Conservation (phyloP, 2,113 vertebrate genomes). For the Tachysurus fulvidraco region DNA sequence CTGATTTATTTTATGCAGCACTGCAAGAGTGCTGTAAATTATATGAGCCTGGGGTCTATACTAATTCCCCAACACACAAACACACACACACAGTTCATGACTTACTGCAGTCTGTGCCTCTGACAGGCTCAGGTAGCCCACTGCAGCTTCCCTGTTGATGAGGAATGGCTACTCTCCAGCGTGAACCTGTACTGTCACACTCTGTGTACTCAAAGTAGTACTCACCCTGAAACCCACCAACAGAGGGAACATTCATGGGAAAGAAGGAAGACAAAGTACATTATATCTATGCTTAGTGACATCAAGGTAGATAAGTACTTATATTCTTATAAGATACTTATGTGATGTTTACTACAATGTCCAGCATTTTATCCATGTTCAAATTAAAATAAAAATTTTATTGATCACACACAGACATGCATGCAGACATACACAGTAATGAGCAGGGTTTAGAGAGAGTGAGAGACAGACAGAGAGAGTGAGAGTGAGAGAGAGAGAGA, state of each 20-base stretch:
- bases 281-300: not conserved
- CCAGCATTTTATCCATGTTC: not conserved
- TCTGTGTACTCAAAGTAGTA: slow-evolving; percentile 99
- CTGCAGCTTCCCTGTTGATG: slow-evolving; percentile 79
- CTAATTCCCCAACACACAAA: slow-evolving; percentile 29
- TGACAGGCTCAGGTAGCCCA: slow-evolving; percentile 90
- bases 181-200: slow-evolving; percentile 91
- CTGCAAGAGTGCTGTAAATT: slow-evolving; percentile 3
- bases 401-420: not conserved
- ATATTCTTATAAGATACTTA: not conserved
- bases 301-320: not conserved
- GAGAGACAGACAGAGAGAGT: too few relatives aligned
- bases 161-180: slow-evolving; percentile 95
- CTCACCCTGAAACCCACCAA: slow-evolving; percentile 79
- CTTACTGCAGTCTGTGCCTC: slow-evolving; percentile 96
- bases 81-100: slow-evolving; percentile 49
- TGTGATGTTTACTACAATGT: not conserved
- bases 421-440: too few relatives aligned
- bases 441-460: too few relatives aligned
- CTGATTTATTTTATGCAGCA: slow-evolving; percentile 31
- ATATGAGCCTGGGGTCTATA: not conserved
- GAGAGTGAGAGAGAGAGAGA: too few relatives aligned
- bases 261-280: not conserved
- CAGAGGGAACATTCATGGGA: not conserved
- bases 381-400: not conserved